Percentiles rank a stretch among this genome's conserved stretches.
Conservation (phyloP, 1,140 invertebrate genomes). For the Palaemon carinicauda region DNA sequence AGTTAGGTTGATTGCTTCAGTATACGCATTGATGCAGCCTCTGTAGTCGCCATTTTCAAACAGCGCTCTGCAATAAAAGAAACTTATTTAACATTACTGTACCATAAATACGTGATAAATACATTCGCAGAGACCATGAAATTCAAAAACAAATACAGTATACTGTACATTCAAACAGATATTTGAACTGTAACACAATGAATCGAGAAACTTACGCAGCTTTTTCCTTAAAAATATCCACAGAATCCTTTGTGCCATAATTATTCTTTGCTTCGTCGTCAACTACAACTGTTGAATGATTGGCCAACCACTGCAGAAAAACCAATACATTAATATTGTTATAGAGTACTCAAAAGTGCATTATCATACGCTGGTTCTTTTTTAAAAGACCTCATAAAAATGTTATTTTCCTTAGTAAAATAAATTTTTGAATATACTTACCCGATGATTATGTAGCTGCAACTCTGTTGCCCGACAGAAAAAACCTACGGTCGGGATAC, state of each 20-base stretch:
- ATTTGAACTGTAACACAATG: too few relatives aligned
- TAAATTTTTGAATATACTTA: too few relatives aligned
- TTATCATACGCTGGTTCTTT: background rate
- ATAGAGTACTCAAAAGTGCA: too few relatives aligned
- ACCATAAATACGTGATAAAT: too few relatives aligned
- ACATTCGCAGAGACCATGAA: background rate
- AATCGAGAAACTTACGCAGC: conserved; percentile 21
- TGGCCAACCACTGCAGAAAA: conserved; percentile 2
- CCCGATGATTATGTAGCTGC: too few relatives aligned
- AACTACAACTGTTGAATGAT: background rate
- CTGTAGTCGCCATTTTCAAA: conserved; percentile 28
- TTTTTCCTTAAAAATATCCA: conserved; percentile 27
- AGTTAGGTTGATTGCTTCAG: conserved; percentile 16
- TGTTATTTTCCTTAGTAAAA: too few relatives aligned
- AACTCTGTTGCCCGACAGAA: too few relatives aligned
- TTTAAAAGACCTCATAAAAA: too few relatives aligned
- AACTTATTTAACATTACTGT: background rate
- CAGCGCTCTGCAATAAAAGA: conserved; percentile 7
- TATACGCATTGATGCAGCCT: conserved; percentile 42
- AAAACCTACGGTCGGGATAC: too few relatives aligned
- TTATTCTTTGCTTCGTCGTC: background rate
- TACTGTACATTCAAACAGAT: background rate
- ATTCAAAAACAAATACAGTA: background rate
- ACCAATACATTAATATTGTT: background rate
- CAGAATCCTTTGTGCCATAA: background rate